Evolutionary conservation across 2,797 vertebrate species (phyloP).

Genomic region (Anabacerthia variegaticeps): DNA sequence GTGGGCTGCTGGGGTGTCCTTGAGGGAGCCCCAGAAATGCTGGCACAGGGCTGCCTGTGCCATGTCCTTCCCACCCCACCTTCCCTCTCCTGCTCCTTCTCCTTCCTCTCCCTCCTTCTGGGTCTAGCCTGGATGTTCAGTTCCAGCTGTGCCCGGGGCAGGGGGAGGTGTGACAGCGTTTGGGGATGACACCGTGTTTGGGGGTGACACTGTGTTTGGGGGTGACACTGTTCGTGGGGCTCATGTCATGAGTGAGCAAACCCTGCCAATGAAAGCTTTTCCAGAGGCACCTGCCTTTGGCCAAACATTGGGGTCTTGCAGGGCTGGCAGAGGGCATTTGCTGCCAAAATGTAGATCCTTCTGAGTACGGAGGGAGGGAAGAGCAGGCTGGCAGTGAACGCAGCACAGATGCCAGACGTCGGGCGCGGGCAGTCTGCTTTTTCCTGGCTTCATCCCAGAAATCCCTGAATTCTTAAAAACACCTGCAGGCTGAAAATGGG

Average conservation of each 20-base stretch:
- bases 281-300: not conserved
- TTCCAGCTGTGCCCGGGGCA: not conserved
- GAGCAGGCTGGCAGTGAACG: not conserved
- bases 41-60: not conserved
- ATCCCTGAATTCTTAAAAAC: not conserved
- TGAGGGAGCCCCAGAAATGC: accelerated
- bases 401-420: not conserved
- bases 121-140: not conserved
- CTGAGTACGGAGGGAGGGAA: not conserved
- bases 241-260: not conserved
- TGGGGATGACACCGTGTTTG: no score
- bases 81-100: not conserved
- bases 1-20: not conserved
- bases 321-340: not conserved
- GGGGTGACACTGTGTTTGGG: no score
- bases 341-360: not conserved
- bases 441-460: slow-evolving; percentile 12
- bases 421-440: not conserved
- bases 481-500: not conserved
- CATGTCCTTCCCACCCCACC: accelerated
- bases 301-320: not conserved
- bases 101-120: accelerated
- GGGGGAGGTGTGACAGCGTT: not conserved
- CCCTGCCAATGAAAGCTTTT: not conserved
- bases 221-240: not conserved